A percentile compares a stretch with the other conserved stretches of the same genome.
Conservation (phyloP, 2,888 invertebrate genomes). For the Linhomoeus sp. region DNA sequence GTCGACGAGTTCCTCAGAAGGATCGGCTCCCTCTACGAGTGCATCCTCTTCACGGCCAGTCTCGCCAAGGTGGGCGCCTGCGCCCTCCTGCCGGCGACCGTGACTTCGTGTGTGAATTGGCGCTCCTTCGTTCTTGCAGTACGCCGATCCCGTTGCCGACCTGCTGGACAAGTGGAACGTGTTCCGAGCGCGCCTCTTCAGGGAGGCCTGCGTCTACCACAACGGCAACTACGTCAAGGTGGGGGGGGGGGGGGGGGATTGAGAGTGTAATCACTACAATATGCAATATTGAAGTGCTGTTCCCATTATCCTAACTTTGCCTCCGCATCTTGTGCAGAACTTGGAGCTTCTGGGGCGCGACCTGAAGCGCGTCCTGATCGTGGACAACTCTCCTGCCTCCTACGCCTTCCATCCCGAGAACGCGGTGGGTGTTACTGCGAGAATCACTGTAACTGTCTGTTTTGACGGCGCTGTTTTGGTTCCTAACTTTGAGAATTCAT, state of each 20-base stretch:
- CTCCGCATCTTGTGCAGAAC: slow-evolving; percentile 40
- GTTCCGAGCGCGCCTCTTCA: slow-evolving; percentile 56
- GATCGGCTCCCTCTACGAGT: slow-evolving; percentile 96
- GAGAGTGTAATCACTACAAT: not conserved
- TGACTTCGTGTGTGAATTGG: not conserved
- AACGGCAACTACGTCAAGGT: slow-evolving; percentile 94
- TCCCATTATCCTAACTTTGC: not conserved
- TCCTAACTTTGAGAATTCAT: no score
- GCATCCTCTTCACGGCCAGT: slow-evolving; percentile 95
- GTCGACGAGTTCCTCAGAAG: slow-evolving; percentile 94
- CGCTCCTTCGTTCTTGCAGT: slow-evolving; percentile 37
- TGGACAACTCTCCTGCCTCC: slow-evolving; percentile 98
- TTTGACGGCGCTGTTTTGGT: no score
- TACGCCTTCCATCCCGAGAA: slow-evolving; percentile 99
- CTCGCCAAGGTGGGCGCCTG: slow-evolving; percentile 54
- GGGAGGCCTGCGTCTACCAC: slow-evolving; percentile 99
- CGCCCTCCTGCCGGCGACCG: not conserved
- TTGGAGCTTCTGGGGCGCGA: slow-evolving; percentile 89
- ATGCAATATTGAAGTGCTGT: not conserved
- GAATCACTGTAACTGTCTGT: not conserved
- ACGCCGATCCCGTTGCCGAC: slow-evolving; percentile 98
- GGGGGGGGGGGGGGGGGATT: slow-evolving; percentile 7
- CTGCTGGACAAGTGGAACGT: slow-evolving; percentile 92
- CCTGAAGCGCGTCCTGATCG: slow-evolving; percentile 83
- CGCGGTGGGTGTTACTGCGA: slow-evolving; percentile 64